Base-by-base conservation (phyloP, 2,888 invertebrate species). In the Nematopogon swammerdamellus region DNA sequence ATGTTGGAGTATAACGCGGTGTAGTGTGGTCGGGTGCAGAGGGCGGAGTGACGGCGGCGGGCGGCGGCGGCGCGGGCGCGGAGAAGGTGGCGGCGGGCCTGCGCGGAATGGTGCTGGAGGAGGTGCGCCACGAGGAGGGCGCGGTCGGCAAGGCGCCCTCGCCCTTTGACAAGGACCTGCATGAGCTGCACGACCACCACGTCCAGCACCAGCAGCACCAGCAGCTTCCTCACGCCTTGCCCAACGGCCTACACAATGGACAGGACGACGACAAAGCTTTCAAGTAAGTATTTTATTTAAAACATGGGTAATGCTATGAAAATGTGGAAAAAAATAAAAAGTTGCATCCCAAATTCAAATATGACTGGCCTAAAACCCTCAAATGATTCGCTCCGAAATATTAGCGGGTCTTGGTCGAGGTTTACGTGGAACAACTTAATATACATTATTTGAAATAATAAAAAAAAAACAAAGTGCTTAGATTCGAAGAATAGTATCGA, bases 231-330 rank as follows among this genome's bases (percentile, higher is more conserved):
- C 76, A 73, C 53, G 59, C 64, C 55, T 70, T 82, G 64, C 81
- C 82, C 55, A 83, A 84, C 62, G 85, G 85, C 52, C 67, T 79
- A 47, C 79, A 79, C 57, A 84, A 84, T 58, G 80, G 79, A 42
- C 75, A 92, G 58, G 92, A 92, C 60, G 95, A 95, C 63, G 93
- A 92, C 63, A 92, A 92, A 80, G 89, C 89, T 59, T 93, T 92
- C 74, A 93, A 93, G 93, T 93, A 70, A 88, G 91, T 88, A 55
- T 48, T 46, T 16, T n/a, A n/a, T n/a, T n/a, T n/a, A n/a, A n/a
- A 54, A 53, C n/a, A n/a, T n/a, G n/a, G n/a, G n/a, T n/a, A n/a
- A n/a, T n/a, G n/a, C n/a, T n/a, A n/a, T n/a, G n/a, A n/a, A n/a
- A n/a, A n/a, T n/a, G n/a, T n/a, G n/a, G n/a, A n/a, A n/a, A n/a